These are phyloP conservation scores for Pseudachorutes palmiensis DNA, from an alignment of 1,140 invertebrate genomes.

Conservation along the genomic window DNA sequence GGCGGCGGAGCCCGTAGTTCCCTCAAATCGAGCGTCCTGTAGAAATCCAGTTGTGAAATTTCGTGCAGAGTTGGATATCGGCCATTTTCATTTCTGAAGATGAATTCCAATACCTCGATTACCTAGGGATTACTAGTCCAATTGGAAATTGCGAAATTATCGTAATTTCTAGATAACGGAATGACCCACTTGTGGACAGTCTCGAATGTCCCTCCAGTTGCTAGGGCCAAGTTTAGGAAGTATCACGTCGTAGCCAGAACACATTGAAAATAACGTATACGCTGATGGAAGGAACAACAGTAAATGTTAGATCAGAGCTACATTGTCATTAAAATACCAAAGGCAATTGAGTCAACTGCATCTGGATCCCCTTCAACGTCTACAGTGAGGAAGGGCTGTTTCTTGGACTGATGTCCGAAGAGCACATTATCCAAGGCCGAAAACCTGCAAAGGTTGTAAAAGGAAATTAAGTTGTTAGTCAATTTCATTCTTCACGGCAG, in stretches of 20 bases:
- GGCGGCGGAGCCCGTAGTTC: constrained; percentile 62
- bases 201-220: constrained; percentile 61
- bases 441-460: constrained; percentile 50
- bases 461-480: constrained; percentile 22
- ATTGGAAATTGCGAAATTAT: background rate
- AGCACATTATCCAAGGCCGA: constrained; percentile 75
- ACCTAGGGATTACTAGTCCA: constrained; percentile 48
- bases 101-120: constrained; percentile 66
- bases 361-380: constrained; percentile 49
- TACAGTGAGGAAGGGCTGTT: constrained; percentile 52
- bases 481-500: constrained; percentile 36
- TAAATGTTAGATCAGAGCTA: too few species aligned
- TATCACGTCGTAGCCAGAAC: constrained; percentile 68
- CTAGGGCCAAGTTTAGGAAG: constrained; percentile 60
- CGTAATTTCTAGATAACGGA: background rate
- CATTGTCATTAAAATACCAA: constrained; percentile 51
- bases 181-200: constrained; percentile 62
- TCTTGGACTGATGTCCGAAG: constrained; percentile 63
- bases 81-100: constrained; percentile 61
- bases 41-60: constrained; percentile 68
- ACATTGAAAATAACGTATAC: constrained; percentile 84
- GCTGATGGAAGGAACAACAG: too few species aligned
- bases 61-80: constrained; percentile 64
- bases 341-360: constrained; percentile 64
- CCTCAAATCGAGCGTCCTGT: constrained; percentile 74